Conservation (phyloP, 53 echinoderm and acorn worm genomes). For the Temnopleurus reevesii region DNA sequence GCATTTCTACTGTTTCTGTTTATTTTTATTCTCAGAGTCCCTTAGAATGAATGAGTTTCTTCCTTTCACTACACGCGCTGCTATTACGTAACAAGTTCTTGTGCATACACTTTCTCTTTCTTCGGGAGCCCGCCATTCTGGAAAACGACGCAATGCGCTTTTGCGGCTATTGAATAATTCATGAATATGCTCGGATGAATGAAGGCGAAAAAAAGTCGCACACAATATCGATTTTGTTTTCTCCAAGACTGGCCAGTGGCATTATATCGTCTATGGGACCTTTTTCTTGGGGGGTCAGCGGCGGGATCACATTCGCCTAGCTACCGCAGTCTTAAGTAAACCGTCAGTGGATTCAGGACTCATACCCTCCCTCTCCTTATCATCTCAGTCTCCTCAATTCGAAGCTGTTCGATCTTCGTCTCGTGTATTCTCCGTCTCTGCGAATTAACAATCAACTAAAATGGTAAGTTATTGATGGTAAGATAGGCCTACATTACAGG, state of each 20-base stretch:
- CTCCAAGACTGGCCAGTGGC: neutral
- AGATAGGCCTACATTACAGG: too few species aligned
- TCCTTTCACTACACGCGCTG: too few species aligned
- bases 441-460: too few species aligned
- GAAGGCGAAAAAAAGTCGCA: neutral
- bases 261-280: neutral
- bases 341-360: neutral
- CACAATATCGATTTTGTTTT: neutral
- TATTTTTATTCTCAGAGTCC: too few species aligned
- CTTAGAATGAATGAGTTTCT: too few species aligned
- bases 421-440: too few species aligned
- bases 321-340: neutral
- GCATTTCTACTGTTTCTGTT: too few species aligned
- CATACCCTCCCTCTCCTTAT: neutral
- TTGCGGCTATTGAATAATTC: slow-evolving; percentile 5
- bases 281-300: neutral
- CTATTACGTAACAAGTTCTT: neutral
- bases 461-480: too few species aligned
- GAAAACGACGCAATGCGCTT: neutral
- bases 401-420: too few species aligned
- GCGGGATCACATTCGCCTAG: neutral
- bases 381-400: too few species aligned
- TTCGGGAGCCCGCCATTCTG: neutral
- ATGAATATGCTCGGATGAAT: neutral
- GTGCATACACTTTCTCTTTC: neutral